Base-by-base conservation (phyloP, 2,888 invertebrate genomes). In the Dione vanillae region DNA sequence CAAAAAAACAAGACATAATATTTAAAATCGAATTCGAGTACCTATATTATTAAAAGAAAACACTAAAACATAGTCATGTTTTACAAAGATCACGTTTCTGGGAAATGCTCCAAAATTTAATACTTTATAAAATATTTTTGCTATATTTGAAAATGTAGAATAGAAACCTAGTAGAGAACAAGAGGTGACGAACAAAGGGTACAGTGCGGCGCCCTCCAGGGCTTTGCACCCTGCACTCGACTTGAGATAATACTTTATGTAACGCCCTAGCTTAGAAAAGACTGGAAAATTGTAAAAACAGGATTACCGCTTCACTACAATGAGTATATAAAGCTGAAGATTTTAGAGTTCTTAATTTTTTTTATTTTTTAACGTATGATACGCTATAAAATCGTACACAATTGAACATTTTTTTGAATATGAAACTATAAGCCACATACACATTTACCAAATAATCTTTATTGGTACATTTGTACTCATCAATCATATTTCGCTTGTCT, bases 171-270 rank as follows among this genome's bases (percentile, higher is more conserved):
- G 69, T 35, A 65, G 54, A 64, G 64, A 72, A 68, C 70, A 74
- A 75, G 74, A 76, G 77, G 72, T 67, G 71, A 71, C 74, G 83
- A 83, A 90, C 89, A 90, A 90, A 88, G 86, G 84, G 82, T 85
- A 82, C 85, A 73, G 83, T 79, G 82, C 86, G 79, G 78, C 83
- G 85, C 85, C 87, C 88, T 84, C 79, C 76, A 83, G 89, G 85
- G 80, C 84, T 81, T 85, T 87, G 88, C 86, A 84, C 90, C 84
- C 85, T 84, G 77, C 80, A 78, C 79, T 81, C 80, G 80, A 80
- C 82, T 85, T 82, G 77, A 85, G 82, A 85, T 87, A 89, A 89
- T 87, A 84, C 78, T 85, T 86, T 85, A 86, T 82, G 83, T 89
- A 88, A 90, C 82, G 78, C 82, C 79, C 78, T 71, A 84, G 83